Evolutionary conservation across 1,140 invertebrate species (phyloP).

Genomic region (Medauroidea extradentata): DNA sequence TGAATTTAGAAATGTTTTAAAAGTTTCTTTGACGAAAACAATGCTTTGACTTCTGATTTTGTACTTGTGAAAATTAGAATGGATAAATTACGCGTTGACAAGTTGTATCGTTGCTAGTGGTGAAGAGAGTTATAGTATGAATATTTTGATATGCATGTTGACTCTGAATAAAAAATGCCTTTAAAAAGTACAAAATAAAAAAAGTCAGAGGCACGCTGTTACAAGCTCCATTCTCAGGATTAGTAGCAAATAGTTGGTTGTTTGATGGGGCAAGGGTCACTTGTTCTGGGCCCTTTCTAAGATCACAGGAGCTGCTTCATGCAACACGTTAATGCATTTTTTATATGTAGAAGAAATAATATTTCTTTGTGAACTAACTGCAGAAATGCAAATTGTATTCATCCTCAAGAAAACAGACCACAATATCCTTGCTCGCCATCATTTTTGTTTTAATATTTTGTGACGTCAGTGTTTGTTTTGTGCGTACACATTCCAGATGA

Average conservation of each 20-base stretch:
- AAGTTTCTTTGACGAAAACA: background rate
- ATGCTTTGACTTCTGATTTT: slow-evolving; percentile 9
- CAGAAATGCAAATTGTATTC: slow-evolving; percentile 3
- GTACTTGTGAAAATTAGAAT: slow-evolving; percentile 7
- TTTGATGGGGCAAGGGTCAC: background rate
- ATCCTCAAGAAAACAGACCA: slow-evolving; percentile 15
- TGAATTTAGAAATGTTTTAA: background rate
- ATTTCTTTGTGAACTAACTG: slow-evolving; percentile 7
- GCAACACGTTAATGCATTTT: background rate
- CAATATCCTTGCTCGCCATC: slow-evolving; percentile 20
- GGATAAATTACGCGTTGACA: slow-evolving; percentile 11
- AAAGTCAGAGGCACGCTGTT: slow-evolving; percentile 19
- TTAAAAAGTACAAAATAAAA: slow-evolving; percentile 19
- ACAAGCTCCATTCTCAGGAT: slow-evolving; percentile 14
- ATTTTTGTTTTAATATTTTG: slow-evolving; percentile 16
- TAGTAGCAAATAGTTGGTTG: slow-evolving; percentile 4
- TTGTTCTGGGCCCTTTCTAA: no score
- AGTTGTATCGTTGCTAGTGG: no score
- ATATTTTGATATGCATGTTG: slow-evolving; percentile 18
- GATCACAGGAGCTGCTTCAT: no score
- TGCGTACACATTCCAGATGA: slow-evolving; percentile 22
- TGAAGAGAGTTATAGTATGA: no score
- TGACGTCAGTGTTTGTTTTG: slow-evolving; percentile 8
- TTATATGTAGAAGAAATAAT: background rate
- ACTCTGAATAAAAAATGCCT: slow-evolving; percentile 13